phyloP scores from a whole-genome alignment of 1,140 invertebrate genomes.

The Psilanteris sp. region DNA sequence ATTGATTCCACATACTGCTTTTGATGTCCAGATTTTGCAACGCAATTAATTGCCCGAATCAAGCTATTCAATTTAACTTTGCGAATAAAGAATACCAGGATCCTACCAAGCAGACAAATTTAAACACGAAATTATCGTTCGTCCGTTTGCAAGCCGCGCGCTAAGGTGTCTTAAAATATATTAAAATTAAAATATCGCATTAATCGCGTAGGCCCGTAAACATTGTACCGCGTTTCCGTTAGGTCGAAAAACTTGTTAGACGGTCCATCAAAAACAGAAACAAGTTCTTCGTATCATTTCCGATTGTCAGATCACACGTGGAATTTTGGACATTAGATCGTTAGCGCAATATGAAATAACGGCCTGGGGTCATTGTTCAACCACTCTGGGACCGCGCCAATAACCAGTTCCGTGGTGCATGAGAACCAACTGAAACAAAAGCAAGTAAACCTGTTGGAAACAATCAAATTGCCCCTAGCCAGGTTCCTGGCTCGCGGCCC shows the following conservation, averaged over 20 bases:
- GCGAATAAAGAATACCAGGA: no score
- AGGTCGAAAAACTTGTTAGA: conserved; percentile 35
- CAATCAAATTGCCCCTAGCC: conserved; percentile 73
- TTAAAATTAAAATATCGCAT: no score
- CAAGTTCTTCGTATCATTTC: conserved; percentile 54
- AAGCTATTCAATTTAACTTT: no score
- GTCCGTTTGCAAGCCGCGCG: no score
- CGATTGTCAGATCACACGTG: conserved; percentile 55
- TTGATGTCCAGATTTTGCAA: no score
- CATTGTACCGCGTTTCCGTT: no score
- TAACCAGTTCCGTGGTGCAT: conserved; percentile 76
- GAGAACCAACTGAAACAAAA: conserved; percentile 78
- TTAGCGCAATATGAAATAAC: conserved; percentile 70
- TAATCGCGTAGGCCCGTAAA: no score
- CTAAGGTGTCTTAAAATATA: no score
- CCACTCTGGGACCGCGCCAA: conserved; percentile 73
- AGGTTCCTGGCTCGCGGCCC: conserved; percentile 67
- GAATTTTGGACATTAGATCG: conserved; percentile 64
- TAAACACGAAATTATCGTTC: no score
- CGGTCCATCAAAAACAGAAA: conserved; percentile 41
- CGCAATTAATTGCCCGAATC: no score
- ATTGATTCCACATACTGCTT: no score
- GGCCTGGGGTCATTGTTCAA: conserved; percentile 77
- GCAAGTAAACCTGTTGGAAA: conserved; percentile 78
- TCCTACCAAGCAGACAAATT: no score